phyloP scores from a whole-genome alignment of 1,140 invertebrate species.

The Drosophila mauritiana region DNA sequence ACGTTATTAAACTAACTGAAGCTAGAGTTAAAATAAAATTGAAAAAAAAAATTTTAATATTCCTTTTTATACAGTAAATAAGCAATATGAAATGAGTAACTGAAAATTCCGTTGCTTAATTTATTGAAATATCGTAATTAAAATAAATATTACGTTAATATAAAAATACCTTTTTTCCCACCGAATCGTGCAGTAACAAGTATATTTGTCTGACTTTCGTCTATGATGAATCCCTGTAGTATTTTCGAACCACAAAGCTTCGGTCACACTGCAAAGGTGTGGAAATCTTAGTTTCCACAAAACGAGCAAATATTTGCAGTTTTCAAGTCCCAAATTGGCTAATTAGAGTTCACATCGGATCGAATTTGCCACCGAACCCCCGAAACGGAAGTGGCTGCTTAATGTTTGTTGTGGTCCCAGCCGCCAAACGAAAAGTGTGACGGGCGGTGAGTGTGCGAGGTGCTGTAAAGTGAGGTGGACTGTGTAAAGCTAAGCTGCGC shows the following conservation, averaged over 20 bases:
- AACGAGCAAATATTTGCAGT: slow-evolving; percentile 56
- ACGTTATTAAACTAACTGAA: no score
- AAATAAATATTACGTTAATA: neutral
- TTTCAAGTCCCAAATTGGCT: slow-evolving; percentile 32
- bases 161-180: neutral
- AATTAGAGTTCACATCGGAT: slow-evolving; percentile 31
- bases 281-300: slow-evolving; percentile 55
- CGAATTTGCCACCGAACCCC: slow-evolving; percentile 13
- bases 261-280: slow-evolving; percentile 44
- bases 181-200: no score
- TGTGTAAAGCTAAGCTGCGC: slow-evolving; percentile 7
- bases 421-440: slow-evolving; percentile 43
- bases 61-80: no score
- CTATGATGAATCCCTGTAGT: neutral
- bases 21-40: no score
- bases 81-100: no score
- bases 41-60: no score
- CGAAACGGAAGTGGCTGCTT: slow-evolving; percentile 37
- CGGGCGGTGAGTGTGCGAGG: slow-evolving; percentile 43
- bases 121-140: no score
- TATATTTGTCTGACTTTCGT: neutral
- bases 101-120: no score
- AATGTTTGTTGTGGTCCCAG: slow-evolving; percentile 34
- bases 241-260: neutral
- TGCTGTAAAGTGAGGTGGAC: slow-evolving; percentile 19